phyloP scores from a whole-genome alignment of 2,113 vertebrate species.

The human (Homo sapiens) region GRCh38 chr3:183485501-183486000 shows the following conservation, averaged over 20 bases:
- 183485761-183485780: background rate
- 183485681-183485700: background rate
- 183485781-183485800: background rate
- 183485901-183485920: background rate
- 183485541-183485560: background rate
- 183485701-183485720: background rate
- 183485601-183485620: background rate
- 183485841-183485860: background rate
- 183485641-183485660: too few species aligned
- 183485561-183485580: background rate
- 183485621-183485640: background rate
- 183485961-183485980: background rate
- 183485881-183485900: background rate
- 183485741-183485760: background rate
- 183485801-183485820: background rate
- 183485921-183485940: too few species aligned
- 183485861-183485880: background rate
- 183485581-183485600: background rate
- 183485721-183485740: background rate
- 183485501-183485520: background rate
- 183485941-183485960: background rate
- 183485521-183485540: background rate
- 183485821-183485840: background rate
- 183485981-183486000: background rate
- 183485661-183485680: background rate